Conservation (phyloP, 2,797 vertebrate species). For the Pelobates cultripes region DNA sequence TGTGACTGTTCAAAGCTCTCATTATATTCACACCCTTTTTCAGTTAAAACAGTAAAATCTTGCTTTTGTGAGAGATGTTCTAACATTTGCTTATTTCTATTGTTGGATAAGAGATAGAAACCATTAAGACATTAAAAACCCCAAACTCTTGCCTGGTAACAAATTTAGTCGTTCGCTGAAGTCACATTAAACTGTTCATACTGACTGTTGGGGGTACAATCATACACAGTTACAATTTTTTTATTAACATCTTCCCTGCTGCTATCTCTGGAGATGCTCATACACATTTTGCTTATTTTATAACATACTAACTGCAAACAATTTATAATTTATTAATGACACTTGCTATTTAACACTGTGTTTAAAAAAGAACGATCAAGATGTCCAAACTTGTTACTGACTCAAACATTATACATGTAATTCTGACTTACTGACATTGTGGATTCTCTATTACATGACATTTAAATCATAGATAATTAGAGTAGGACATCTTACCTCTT, state of each 20-base stretch:
- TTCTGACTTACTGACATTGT: too few relatives aligned
- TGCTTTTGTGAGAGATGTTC: background rate
- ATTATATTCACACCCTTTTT: background rate
- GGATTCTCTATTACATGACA: background rate
- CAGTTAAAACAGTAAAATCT: background rate
- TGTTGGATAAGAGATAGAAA: background rate
- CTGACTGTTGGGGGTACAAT: background rate
- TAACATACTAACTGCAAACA: background rate
- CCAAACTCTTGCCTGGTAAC: background rate
- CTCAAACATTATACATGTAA: too few relatives aligned
- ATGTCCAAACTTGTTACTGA: too few relatives aligned
- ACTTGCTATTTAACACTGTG: background rate
- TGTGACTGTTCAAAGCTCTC: background rate
- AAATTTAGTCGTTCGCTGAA: background rate
- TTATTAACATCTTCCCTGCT: background rate
- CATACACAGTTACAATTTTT: background rate
- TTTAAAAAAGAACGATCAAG: background rate
- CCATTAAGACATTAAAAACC: background rate
- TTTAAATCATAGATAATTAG: background rate
- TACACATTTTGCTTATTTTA: background rate
- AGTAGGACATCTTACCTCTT: constrained; percentile 78
- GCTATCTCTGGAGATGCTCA: background rate
- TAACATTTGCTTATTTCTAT: background rate
- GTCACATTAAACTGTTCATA: background rate
- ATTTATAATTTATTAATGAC: background rate